Evolutionary conservation across 1,140 invertebrate genomes (phyloP).

Genomic region (Asbolus verrucosus): DNA sequence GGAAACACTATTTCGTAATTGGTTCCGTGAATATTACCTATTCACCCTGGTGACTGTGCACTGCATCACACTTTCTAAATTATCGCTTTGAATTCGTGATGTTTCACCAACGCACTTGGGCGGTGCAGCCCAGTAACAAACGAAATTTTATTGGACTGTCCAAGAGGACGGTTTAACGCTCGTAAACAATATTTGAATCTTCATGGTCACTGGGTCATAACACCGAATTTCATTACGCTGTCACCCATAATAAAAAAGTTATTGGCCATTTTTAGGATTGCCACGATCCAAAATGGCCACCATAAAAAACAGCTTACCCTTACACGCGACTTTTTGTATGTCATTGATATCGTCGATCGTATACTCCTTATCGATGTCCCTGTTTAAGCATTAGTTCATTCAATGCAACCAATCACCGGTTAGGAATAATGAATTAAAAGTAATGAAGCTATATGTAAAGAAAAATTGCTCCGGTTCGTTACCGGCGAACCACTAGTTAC

Average conservation of each 20-base stretch:
- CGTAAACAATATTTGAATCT: conserved; percentile 25
- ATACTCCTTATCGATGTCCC: no score
- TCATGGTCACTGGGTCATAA: conserved; percentile 5
- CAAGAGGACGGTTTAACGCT: neutral
- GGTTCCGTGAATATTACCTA: conserved; percentile 25
- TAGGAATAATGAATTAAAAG: no score
- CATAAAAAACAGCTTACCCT: conserved; percentile 33
- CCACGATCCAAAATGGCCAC: conserved; percentile 23
- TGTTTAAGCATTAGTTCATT: no score
- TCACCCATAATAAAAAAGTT: conserved; percentile 29
- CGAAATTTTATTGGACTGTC: neutral
- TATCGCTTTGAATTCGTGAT: neutral
- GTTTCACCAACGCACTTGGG: neutral
- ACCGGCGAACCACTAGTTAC: no score
- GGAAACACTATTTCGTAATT: conserved; percentile 46
- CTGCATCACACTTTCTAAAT: neutral
- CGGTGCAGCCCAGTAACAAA: no score
- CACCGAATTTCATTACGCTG: conserved; percentile 14
- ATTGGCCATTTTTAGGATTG: conserved; percentile 30
- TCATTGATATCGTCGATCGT: no score
- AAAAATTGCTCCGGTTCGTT: no score
- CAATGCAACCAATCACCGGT: no score
- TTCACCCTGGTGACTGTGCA: neutral
- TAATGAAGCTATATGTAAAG: no score
- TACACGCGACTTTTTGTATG: conserved; percentile 6